phyloP scores from a whole-genome alignment of 2,113 vertebrate species.

The Mesitornis unicolor region DNA sequence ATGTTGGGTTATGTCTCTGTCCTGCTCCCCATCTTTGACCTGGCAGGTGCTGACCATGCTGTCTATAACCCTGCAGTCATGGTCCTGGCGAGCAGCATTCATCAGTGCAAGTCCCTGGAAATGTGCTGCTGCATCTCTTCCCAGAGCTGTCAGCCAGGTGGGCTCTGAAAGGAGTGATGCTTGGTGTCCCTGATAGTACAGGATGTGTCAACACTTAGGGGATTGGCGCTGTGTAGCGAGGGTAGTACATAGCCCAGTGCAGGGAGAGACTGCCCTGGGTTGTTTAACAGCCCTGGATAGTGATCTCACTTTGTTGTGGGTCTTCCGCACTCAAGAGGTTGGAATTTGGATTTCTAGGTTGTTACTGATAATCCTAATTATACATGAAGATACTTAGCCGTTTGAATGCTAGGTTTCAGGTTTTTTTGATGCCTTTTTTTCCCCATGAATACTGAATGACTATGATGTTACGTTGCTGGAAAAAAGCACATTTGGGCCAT shows the following conservation, averaged over 20 bases:
- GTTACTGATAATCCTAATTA: neutral
- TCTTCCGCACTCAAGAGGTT: neutral
- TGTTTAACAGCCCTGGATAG: neutral
- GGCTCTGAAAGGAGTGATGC: neutral
- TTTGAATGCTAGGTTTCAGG: neutral
- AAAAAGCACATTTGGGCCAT: neutral
- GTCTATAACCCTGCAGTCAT: accelerated
- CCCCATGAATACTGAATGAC: neutral
- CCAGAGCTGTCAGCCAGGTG: neutral
- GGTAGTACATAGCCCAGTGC: accelerated
- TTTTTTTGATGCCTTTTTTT: neutral
- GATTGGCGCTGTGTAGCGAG: accelerated
- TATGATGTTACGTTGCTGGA: neutral
- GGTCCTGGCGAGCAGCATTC: neutral
- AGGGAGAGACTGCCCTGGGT: neutral
- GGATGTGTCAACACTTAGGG: accelerated
- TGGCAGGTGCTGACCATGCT: neutral
- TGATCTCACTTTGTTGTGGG: neutral
- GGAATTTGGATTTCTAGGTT: neutral
- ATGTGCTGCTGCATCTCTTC: neutral
- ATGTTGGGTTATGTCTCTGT: neutral
- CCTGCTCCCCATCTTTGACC: neutral
- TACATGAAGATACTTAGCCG: neutral
- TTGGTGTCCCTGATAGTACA: no score
- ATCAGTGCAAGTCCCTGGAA: neutral